Evolutionary conservation across 2,113 vertebrate genomes (phyloP), one percentile per base, ranked within the genome.

Genomic region (Hippocampus comes): DNA sequence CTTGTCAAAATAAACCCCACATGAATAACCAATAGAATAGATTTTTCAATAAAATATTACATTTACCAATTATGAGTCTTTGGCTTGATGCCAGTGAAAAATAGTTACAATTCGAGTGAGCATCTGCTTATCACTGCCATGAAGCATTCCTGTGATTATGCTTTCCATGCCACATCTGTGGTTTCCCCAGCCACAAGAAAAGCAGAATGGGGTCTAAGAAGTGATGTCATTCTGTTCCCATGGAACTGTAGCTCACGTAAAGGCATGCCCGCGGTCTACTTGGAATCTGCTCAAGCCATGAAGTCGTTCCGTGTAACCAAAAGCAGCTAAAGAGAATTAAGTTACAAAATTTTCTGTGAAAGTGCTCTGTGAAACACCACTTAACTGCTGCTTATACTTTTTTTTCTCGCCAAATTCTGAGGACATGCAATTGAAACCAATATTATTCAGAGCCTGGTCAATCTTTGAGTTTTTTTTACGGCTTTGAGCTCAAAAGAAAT

Each of bases 221-320:
- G 85, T 84, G 79, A 81, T 64, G 84, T 83, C 82, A 84, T 65
- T 30, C 17, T 79, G 87, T 83, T 78, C 82, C 74, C 78, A 86
- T 81, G 80, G 38, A 78, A 73, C 48, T 61, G 75, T 48, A 68
- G 53, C 53, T 66, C 63, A 76, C 73, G 68, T 67, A 72, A 71
- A 78, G 11, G 38, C 49, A 67, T 74, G 63, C 46, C 75, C 46
- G 2, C 74, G 55, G 48, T 66, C 56, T 60, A 38, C 17, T 25
- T 43, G 27, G 69, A 72, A 80, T 77, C 38, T 74, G 73, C 73
- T 76, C 25, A 65, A 43, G 63, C 68, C 72, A 72, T 57, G 73
- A 72, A 78, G 48, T 71, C 64, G 21, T 51, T 77, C 20, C 1
- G 5, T 53, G 27, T 15, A 72, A 70, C 38, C 38, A 27, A 43